These are phyloP conservation scores for Lycodopsis pacificus DNA, from an alignment of 2,797 vertebrate genomes.

Conservation along the genomic window DNA sequence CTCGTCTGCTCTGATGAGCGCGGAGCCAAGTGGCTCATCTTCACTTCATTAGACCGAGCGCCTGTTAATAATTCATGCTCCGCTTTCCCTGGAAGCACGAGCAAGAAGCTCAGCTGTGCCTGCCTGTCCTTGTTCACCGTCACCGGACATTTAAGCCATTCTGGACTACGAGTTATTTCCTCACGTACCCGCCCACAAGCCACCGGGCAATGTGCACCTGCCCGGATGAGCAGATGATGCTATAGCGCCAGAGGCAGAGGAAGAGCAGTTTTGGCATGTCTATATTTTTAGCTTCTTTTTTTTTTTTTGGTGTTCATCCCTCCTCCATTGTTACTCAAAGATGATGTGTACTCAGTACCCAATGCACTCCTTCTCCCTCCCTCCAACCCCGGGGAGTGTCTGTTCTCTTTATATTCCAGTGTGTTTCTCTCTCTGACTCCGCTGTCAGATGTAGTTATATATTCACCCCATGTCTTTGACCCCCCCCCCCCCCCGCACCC, in stretches of 20 bases:
- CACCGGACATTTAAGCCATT: slow-evolving; percentile 59
- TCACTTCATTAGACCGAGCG: slow-evolving; percentile 62
- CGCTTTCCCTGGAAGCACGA: slow-evolving; percentile 62
- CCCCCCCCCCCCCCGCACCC: slow-evolving; percentile 26
- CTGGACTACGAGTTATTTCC: slow-evolving; percentile 66
- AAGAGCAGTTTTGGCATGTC: slow-evolving; percentile 26
- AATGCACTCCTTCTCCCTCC: slow-evolving; percentile 36
- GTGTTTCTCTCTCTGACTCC: slow-evolving; percentile 4
- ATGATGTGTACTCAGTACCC: slow-evolving; percentile 50
- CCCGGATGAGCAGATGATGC: slow-evolving; percentile 61
- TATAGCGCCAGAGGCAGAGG: slow-evolving; percentile 44
- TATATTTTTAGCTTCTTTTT: slow-evolving; percentile 22
- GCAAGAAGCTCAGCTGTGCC: slow-evolving; percentile 62
- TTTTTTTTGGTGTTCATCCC: slow-evolving; percentile 18
- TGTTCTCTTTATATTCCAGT: slow-evolving; percentile 59
- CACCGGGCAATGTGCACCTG: slow-evolving; percentile 60
- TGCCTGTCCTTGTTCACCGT: slow-evolving; percentile 62
- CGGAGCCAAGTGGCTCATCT: slow-evolving; percentile 54
- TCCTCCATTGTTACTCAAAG: slow-evolving; percentile 46
- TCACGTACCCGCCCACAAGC: slow-evolving; percentile 34
- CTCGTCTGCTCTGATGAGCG: slow-evolving; percentile 39
- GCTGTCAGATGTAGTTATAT: slow-evolving; percentile 69
- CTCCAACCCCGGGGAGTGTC: slow-evolving; percentile 45
- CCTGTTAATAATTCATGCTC: slow-evolving; percentile 79
- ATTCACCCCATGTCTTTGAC: slow-evolving; percentile 71